Conservation (phyloP, 2,113 vertebrate species). For the Carollia perspicillata region DNA sequence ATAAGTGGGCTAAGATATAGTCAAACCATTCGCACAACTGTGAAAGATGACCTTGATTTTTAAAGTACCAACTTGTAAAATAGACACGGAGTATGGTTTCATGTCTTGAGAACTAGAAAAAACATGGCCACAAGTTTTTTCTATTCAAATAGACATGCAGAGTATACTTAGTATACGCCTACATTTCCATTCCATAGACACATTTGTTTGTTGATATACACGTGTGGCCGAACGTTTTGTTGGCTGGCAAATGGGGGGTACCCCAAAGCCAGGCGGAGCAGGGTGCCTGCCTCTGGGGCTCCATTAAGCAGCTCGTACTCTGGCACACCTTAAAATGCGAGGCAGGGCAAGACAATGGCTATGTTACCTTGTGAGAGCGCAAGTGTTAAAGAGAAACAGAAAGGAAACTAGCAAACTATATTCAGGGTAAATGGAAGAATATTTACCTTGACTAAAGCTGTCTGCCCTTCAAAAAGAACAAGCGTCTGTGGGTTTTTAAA, state of each 20-base stretch:
- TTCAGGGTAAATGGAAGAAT: neutral
- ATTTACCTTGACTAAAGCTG: neutral
- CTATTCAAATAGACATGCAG: neutral
- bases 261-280: neutral
- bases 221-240: neutral
- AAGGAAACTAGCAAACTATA: neutral
- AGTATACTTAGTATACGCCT: neutral
- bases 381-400: neutral
- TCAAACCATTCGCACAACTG: neutral
- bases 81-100: neutral
- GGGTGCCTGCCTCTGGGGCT: neutral
- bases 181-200: constrained; percentile 39
- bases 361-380: neutral
- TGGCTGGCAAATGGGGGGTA: neutral
- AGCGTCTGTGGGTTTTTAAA: neutral
- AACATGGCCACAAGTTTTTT: neutral
- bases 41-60: neutral
- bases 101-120: neutral
- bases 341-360: neutral
- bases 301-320: neutral
- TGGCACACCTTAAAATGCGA: neutral
- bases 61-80: too few relatives aligned
- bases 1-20: neutral
- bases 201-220: neutral
- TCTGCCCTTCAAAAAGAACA: neutral